Conservation (phyloP, 2,113 vertebrate genomes). For the Microcebus griseorufus region DNA sequence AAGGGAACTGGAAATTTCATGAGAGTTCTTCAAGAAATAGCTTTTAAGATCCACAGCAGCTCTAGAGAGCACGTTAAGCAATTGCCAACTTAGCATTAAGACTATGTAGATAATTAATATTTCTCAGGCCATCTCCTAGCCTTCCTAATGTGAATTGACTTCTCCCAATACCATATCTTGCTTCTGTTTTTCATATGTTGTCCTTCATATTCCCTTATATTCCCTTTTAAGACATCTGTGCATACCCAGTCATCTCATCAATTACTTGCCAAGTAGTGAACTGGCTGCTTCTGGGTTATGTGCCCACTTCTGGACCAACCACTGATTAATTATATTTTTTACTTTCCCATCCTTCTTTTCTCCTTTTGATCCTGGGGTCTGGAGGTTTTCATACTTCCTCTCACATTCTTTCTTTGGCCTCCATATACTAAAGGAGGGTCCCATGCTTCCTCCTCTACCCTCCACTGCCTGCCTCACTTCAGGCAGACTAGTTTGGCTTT, state of each 20-base stretch:
- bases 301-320: neutral
- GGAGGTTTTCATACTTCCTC: neutral
- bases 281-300: neutral
- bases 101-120: neutral
- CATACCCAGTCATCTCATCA: neutral
- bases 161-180: neutral
- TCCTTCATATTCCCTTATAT: neutral
- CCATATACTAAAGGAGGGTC: neutral
- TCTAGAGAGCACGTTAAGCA: neutral
- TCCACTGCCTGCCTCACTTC: neutral
- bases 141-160: neutral
- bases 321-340: neutral
- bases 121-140: neutral
- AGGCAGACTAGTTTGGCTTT: neutral
- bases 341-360: neutral
- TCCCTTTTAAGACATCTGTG: neutral
- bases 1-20: neutral
- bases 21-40: neutral
- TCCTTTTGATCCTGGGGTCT: neutral
- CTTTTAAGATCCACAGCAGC: neutral
- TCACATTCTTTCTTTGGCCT: neutral
- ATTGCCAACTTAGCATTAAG: neutral
- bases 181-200: neutral
- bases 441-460: neutral
- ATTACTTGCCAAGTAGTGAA: neutral